phyloP scores from a whole-genome alignment of 2,113 vertebrate genomes.

The Apistogramma diplotaenia region DNA sequence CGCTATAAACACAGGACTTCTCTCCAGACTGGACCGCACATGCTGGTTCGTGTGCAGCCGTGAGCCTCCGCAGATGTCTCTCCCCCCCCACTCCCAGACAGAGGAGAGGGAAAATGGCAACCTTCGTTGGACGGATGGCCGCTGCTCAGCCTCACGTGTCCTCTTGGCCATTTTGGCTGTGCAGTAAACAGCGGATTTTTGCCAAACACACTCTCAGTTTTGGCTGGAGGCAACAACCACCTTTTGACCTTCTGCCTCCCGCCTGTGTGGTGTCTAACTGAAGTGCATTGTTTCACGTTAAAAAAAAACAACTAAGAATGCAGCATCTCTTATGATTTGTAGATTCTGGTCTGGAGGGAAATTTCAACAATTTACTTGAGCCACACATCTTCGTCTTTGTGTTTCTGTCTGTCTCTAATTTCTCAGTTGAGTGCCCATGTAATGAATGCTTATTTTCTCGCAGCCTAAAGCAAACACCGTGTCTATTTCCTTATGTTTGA shows the following conservation, averaged over 20 bases:
- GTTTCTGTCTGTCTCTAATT: conserved; percentile 21
- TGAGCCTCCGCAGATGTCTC: conserved; percentile 17
- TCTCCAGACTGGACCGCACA: conserved; percentile 29
- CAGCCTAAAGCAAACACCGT: conserved; percentile 13
- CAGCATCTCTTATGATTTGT: background rate
- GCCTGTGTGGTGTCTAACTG: background rate
- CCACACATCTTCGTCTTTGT: conserved; percentile 11
- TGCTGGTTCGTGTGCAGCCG: background rate
- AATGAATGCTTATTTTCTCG: conserved; percentile 46
- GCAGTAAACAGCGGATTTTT: conserved; percentile 10
- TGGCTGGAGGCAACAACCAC: background rate
- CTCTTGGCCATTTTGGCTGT: conserved; percentile 30
- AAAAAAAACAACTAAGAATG: conserved; percentile 8
- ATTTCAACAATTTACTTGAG: background rate
- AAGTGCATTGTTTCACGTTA: conserved; percentile 10
- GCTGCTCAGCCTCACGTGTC: background rate
- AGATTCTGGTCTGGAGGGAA: background rate
- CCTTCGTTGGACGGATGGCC: background rate
- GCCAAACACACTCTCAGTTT: conserved; percentile 19
- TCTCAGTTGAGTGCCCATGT: conserved; percentile 13
- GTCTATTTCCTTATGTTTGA: conserved; percentile 48
- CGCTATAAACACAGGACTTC: conserved; percentile 52
- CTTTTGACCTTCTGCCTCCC: conserved; percentile 23
- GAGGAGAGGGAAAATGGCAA: conserved; percentile 22
- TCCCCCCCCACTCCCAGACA: no score